Conservation (phyloP, 2,113 vertebrate genomes). For the western clawed frog (Xenopus tropicalis) region UCB_Xtro_10.0 CM004450.2:68594501-68595000, state of each 20-base stretch:
- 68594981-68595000: too few relatives aligned
- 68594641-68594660: slow-evolving; percentile 60
- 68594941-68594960: too few relatives aligned
- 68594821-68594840: slow-evolving; percentile 70
- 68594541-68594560: too few relatives aligned
- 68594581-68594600: slow-evolving; percentile 61
- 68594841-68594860: slow-evolving; percentile 58
- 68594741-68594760: slow-evolving; percentile 67
- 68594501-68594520: too few relatives aligned
- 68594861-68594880: slow-evolving; percentile 57
- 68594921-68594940: slow-evolving; percentile 49
- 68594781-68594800: slow-evolving; percentile 56
- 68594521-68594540: too few relatives aligned
- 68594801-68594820: slow-evolving; percentile 59
- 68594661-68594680: slow-evolving; percentile 58
- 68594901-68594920: slow-evolving; percentile 90
- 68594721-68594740: slow-evolving; percentile 64
- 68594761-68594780: slow-evolving; percentile 60
- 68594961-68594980: neutral
- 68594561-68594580: slow-evolving; percentile 39
- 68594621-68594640: slow-evolving; percentile 61
- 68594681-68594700: slow-evolving; percentile 58
- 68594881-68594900: slow-evolving; percentile 91
- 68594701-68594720: slow-evolving; percentile 60
- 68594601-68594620: slow-evolving; percentile 59